Evolutionary conservation across 2,797 vertebrate species (phyloP).

Genomic region (Myioborus miniatus): DNA sequence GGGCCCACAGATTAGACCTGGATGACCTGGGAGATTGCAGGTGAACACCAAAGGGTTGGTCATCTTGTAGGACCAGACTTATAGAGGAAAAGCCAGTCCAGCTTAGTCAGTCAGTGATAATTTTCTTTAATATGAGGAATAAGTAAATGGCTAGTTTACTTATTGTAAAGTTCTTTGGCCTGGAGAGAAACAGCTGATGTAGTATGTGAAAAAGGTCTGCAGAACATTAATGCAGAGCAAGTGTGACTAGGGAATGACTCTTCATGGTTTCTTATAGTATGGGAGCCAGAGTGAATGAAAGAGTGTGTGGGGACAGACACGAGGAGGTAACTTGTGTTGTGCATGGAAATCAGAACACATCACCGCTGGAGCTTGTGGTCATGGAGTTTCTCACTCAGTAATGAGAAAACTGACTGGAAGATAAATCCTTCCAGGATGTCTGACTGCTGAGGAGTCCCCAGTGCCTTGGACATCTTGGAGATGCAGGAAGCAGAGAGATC

Average conservation of each 20-base stretch:
- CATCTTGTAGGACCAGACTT: not conserved
- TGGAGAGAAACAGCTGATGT: not conserved
- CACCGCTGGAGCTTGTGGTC: not conserved
- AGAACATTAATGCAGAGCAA: not conserved
- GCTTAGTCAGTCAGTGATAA: not conserved
- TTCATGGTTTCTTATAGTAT: not conserved
- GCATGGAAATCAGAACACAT: not conserved
- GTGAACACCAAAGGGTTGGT: not conserved
- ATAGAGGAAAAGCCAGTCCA: not conserved
- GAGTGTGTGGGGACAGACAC: accelerated
- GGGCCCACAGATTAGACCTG: not conserved
- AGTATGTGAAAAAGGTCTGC: not conserved
- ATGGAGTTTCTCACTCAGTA: not conserved
- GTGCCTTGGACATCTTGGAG: not conserved
- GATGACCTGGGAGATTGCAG: not conserved
- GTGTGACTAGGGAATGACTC: not conserved
- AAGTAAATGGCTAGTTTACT: not conserved
- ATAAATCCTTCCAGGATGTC: not conserved
- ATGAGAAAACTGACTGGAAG: not conserved
- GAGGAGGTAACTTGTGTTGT: not conserved
- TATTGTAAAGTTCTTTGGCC: not conserved
- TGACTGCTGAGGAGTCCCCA: not conserved
- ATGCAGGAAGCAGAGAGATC: not conserved
- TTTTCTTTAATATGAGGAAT: not conserved
- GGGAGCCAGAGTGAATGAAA: not conserved